Percentiles rank a stretch among this genome's conserved stretches.
Evolutionary conservation across 2,797 vertebrate genomes (phyloP).

Genomic region (Melanogrammus aeglefinus): DNA sequence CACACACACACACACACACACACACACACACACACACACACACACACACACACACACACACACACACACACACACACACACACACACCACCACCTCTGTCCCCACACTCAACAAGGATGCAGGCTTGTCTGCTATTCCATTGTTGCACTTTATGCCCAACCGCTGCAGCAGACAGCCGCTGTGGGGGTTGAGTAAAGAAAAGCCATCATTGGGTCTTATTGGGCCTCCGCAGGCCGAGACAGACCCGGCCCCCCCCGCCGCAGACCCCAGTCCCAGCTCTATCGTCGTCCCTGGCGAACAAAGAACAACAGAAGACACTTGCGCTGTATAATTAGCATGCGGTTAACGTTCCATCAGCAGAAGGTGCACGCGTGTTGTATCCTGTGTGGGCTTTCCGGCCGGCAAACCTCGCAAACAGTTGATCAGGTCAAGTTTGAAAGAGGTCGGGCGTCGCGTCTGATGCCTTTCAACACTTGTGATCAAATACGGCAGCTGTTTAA

Average conservation of each 20-base stretch:
- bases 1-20: too few relatives aligned
- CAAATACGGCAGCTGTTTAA: slow-evolving; percentile 60
- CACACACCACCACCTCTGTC: neutral
- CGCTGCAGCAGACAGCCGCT: slow-evolving; percentile 20
- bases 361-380: neutral
- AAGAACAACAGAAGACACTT: neutral
- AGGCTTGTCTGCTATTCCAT: neutral
- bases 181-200: neutral
- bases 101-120: neutral
- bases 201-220: neutral
- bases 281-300: neutral
- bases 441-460: neutral
- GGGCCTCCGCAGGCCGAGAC: neutral
- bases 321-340: slow-evolving; percentile 11
- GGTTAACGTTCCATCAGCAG: slow-evolving; percentile 10
- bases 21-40: too few relatives aligned
- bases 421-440: neutral
- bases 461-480: slow-evolving; percentile 20
- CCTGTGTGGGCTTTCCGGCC: neutral
- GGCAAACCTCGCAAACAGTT: neutral
- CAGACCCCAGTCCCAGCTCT: neutral
- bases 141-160: slow-evolving; percentile 53
- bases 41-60: too few relatives aligned
- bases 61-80: too few relatives aligned
- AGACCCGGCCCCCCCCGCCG: neutral